Base-by-base conservation (phyloP, 92 coral and sea anemone genomes). In the Paramuricea clavata region DNA sequence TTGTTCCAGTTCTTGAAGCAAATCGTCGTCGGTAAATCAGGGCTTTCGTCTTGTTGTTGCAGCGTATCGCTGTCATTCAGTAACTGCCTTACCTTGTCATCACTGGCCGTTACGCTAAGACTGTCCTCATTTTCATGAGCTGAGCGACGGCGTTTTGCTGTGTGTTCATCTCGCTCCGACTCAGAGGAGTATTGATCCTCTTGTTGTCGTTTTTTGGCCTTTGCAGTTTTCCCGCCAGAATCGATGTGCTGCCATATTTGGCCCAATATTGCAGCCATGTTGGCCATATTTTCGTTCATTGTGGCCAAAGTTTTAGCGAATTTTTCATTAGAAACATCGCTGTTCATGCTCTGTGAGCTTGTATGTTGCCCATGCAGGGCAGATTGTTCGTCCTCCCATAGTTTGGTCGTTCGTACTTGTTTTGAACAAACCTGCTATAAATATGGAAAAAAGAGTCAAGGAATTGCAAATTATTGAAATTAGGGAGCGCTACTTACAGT, bases 291-390 rank as follows among this genome's bases (percentile, higher is more conserved):
- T 27, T 32, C 34, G 16, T 65, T 25, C 72, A 65, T 12, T 65
- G 33, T 27, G 7, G 11, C 2, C 33, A 32, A 65, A 65, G 41
- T 27, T 13, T 69, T 11, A 69, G 50, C 47, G 27, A 69, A 69
- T 41, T 41, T 4, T 12, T 39, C 52, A 23, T 43, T 1, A 43
- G 49, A 8, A n/a, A 22, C 54, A 26, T 71, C 52, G 50, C 25
- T n/a, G 49, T 69, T 69, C 26, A 19, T 69, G 76, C 76, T 33
- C 76, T 31, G 76, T 69, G 76, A 69, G 76, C 76, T 33, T 50
- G 62, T 54, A 71, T 50, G 23, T 33, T 71, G 77, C 77, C 77
- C n/a, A 1, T 71, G 22, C 50, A 32, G 47, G 77, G 77, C 77
- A 34, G 77, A 0, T 33, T 33, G 47, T 17, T 35, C 36, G 77